Base-by-base conservation (phyloP, 2,113 vertebrate genomes). In the Theristicus caerulescens region DNA sequence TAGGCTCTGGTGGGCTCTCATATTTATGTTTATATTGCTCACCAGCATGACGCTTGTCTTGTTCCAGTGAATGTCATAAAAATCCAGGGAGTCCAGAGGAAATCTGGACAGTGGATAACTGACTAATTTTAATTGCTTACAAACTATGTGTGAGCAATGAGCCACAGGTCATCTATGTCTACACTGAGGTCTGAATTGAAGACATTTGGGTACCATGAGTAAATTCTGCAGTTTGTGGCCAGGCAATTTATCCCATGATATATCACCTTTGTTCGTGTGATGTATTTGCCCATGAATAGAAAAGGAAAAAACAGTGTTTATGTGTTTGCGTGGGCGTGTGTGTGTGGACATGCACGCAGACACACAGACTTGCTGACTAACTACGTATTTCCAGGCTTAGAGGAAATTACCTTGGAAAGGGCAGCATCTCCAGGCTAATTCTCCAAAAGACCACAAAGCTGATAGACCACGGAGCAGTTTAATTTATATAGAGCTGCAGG, bases 321-420 rank as follows among this genome's bases (percentile, higher is more conserved):
- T 21, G 34, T 2, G 2, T 22, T 25, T 55, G 12, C 3, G 1
- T 8, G 5, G 12, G 7, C 13, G 12, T 4, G 13, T 1, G 2
- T 15, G 29, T 9, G 29, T 44, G 21, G n/a, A 58, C 34, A 49
- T 1, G 29, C 16, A 25, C 9, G 8, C 32, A 62, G 47, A 12
- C 71, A 47, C 67, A 20, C 58, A 44, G 58, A 31, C 58, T 66
- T 36, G 15, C 44, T 42, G 21, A 59, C n/a, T 71, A n/a, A 40
- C 46, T 49, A 21, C 1, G 1, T 25, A 64, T 54, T 34, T 20
- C 1, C 11, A 70, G 31, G 34, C 42, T 66, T 64, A 34, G 40
- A 64, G 79, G 47, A 52, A 59, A 86, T 34, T 62, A 21, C 52
- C 57, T 71, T 38, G 10, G 21, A 52, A 88, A 86, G 40, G 20